Evolutionary conservation across 1,140 invertebrate genomes (phyloP), one percentile per base, ranked within the genome.

Genomic region (Aphidius gifuensis): DNA sequence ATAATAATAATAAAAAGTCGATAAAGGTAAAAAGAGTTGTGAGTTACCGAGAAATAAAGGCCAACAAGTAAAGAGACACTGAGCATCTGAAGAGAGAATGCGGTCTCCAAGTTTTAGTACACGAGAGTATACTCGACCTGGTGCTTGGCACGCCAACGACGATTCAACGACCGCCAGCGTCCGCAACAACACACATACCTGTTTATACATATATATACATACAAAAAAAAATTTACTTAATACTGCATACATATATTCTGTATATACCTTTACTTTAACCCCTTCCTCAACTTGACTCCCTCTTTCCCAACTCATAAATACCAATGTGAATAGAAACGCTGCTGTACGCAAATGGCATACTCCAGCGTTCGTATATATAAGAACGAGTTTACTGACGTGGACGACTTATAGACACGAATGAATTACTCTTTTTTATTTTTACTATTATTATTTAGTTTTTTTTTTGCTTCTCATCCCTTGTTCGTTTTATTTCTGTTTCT

Each of bases 111-210:
- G 23, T 32, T 32, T 32, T 32, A 16, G 40, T 11, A 38, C 43
- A 43, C 43, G 49, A 23, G 47, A 58, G 54, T 62, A 47, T 58
- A 32, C 56, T 58, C 55, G 54, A 62, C 61, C 61, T 61, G 58
- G 58, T 53, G 58, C 58, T 60, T 57, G 61, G 61, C 61, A 63
- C 61, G 61, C 61, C 43, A 63, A 38, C 43, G 47, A 63, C 56
- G 56, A 63, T 58, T 63, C 61, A 63, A 63, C 61, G 61, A 63
- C 61, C 61, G 54, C 5, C 42, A 23, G 46, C 11, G 60, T 32
- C n/a, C 7, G 21, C 48, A 47, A 48, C 42, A 9, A 16, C 23
- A 38, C 58, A 49, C 32, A 59, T 32, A 38, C 44, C n/a, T 21
- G 11, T 38, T 9, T 48, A 32, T 38, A 58, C 6, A 39, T 53